These are phyloP conservation scores for Syrista parreyssii DNA, from an alignment of 2,888 invertebrate genomes.

Conservation along the genomic window DNA sequence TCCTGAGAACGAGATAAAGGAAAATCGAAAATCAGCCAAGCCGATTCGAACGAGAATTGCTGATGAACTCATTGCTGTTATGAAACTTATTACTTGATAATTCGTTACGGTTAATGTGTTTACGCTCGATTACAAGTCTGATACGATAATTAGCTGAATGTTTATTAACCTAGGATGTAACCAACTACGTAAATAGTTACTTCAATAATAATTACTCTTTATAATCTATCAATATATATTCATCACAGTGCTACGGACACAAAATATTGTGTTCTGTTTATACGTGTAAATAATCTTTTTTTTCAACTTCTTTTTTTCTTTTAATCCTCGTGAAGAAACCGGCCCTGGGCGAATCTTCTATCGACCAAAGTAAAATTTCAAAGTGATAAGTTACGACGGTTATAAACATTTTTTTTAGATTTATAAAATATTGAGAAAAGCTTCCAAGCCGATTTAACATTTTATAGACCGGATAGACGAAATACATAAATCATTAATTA, in stretches of 20 bases:
- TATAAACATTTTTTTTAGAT: not conserved
- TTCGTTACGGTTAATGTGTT: slow-evolving; percentile 34
- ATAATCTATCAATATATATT: slow-evolving; percentile 58
- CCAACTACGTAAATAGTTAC: slow-evolving; percentile 56
- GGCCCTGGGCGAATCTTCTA: not conserved
- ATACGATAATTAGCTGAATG: slow-evolving; percentile 54
- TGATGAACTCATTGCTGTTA: not conserved
- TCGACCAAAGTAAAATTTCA: not conserved
- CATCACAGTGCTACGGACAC: slow-evolving; percentile 67
- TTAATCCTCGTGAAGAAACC: slow-evolving; percentile 23
- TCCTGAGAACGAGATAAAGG: not conserved
- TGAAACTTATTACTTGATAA: not conserved
- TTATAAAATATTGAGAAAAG: not conserved
- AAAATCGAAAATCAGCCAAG: not conserved
- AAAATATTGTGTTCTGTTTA: slow-evolving; percentile 62
- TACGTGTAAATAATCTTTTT: slow-evolving; percentile 56
- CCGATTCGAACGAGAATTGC: not conserved
- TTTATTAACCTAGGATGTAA: slow-evolving; percentile 54
- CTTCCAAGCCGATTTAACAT: not conserved
- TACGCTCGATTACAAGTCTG: slow-evolving; percentile 47
- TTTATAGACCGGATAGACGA: not conserved
- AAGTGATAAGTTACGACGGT: not conserved
- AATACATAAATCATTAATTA: not conserved
- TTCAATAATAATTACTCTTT: slow-evolving; percentile 42
- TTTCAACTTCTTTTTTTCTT: slow-evolving; percentile 22